Evolutionary conservation across 2,113 vertebrate species (phyloP).

Genomic region (Aldabrachelys gigantea): DNA sequence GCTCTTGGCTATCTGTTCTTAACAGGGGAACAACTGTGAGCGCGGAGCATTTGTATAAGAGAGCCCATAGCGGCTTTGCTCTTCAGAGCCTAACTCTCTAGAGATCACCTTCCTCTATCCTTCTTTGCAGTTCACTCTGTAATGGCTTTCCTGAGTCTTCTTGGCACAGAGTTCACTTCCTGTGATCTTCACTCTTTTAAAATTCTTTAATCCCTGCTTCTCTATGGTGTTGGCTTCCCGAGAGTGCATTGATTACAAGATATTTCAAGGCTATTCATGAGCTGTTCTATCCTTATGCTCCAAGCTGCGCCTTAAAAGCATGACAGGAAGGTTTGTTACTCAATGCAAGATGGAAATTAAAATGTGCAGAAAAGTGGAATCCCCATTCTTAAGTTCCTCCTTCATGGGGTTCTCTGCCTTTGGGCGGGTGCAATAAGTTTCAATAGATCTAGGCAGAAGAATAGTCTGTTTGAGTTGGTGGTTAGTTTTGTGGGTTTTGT

Average conservation of each 20-base stretch:
- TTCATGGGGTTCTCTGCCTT: neutral
- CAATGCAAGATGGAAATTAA: neutral
- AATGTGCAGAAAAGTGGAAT: neutral
- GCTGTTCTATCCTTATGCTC: neutral
- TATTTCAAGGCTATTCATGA: slow-evolving; percentile 29
- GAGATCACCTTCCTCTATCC: neutral
- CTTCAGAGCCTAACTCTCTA: neutral
- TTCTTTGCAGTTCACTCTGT: neutral
- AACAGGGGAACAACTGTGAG: slow-evolving; percentile 11
- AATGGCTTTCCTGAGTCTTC: slow-evolving; percentile 24
- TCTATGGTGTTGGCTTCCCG: neutral
- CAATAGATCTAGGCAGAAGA: neutral
- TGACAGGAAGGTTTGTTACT: slow-evolving; percentile 12
- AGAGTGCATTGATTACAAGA: slow-evolving; percentile 8
- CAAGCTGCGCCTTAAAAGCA: neutral
- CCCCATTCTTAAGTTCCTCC: neutral
- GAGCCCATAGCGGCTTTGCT: slow-evolving; percentile 28
- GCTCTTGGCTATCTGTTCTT: neutral
- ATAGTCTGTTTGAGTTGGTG: neutral
- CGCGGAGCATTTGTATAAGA: slow-evolving; percentile 31
- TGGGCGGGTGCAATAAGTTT: neutral
- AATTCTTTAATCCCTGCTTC: neutral
- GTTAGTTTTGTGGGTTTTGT: neutral
- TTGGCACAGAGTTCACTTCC: neutral
- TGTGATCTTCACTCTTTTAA: slow-evolving; percentile 37